phyloP scores from a whole-genome alignment of 1,140 invertebrate species.

The Stenopsyche tienmushanensis region DNA sequence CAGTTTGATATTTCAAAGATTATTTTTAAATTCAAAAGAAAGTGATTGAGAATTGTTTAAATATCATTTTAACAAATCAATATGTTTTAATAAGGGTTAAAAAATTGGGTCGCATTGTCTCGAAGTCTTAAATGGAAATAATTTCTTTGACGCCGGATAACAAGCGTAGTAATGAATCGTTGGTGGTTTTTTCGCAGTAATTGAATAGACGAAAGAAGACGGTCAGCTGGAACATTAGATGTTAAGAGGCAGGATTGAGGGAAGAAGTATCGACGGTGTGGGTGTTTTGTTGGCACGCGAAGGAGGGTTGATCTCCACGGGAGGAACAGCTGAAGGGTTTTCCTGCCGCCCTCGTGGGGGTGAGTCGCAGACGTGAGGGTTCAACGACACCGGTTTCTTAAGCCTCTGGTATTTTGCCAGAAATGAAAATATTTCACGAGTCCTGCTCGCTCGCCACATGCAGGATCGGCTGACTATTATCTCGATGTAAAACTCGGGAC shows the following conservation, averaged over 20 bases:
- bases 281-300: not conserved
- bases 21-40: too few relatives aligned
- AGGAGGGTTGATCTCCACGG: not conserved
- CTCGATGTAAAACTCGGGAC: slow-evolving; percentile 12
- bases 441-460: slow-evolving; percentile 1
- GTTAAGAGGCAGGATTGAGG: not conserved
- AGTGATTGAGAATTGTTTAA: too few relatives aligned
- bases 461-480: slow-evolving; percentile 9
- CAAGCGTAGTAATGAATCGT: too few relatives aligned
- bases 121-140: not conserved
- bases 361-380: slow-evolving; percentile 19
- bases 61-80: too few relatives aligned
- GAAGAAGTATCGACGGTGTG: not conserved
- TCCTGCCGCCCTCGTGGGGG: not conserved
- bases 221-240: too few relatives aligned
- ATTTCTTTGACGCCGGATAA: too few relatives aligned
- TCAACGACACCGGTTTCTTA: slow-evolving; percentile 38
- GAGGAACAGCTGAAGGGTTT: not conserved
- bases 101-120: too few relatives aligned
- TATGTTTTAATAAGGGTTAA: too few relatives aligned
- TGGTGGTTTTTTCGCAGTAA: too few relatives aligned
- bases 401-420: slow-evolving; percentile 39
- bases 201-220: too few relatives aligned
- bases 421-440: slow-evolving; percentile 37
- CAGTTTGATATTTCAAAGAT: too few relatives aligned